Percentiles rank a stretch among this genome's conserved stretches.
These are phyloP conservation scores for Thalassophryne amazonica DNA, from an alignment of 2,797 vertebrate species.

Conservation along the genomic window DNA sequence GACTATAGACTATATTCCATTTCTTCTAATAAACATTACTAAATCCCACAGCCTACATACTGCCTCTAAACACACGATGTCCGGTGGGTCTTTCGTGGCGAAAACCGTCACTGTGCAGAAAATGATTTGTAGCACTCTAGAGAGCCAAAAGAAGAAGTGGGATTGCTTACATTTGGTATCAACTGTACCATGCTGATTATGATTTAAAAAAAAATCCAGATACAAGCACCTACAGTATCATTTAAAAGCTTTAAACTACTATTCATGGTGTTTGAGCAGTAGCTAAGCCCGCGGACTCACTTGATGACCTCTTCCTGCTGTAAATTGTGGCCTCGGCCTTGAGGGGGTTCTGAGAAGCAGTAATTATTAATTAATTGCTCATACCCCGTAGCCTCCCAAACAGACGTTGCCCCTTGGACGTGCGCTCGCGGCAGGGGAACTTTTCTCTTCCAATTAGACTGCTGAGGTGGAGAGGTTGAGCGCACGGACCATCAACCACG, in stretches of 20 bases:
- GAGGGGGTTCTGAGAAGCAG: constrained; percentile 19
- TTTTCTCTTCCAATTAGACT: constrained; percentile 67
- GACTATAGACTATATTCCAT: too few species aligned
- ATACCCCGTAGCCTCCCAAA: constrained; percentile 29
- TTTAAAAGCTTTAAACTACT: background rate
- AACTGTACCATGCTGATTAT: too few species aligned
- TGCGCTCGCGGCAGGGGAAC: constrained; percentile 23
- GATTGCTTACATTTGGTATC: too few species aligned
- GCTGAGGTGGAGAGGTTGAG: constrained; percentile 43
- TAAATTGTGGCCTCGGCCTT: constrained; percentile 26
- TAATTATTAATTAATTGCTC: constrained; percentile 70
- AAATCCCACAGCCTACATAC: too few species aligned
- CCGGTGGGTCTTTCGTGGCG: too few species aligned
- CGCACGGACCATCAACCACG: constrained; percentile 40
- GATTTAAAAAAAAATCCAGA: too few species aligned
- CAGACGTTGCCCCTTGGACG: constrained; percentile 47
- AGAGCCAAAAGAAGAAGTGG: too few species aligned
- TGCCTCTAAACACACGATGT: too few species aligned
- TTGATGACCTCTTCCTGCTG: constrained; percentile 28
- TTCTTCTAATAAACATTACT: too few species aligned
- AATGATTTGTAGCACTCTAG: too few species aligned
- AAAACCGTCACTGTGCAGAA: too few species aligned
- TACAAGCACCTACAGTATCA: too few species aligned
- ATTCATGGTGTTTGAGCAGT: background rate
- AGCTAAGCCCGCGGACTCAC: constrained; percentile 12